phyloP scores from a whole-genome alignment of 2,888 invertebrate genomes.

The Galeopsomyia nigrocyanea region DNA sequence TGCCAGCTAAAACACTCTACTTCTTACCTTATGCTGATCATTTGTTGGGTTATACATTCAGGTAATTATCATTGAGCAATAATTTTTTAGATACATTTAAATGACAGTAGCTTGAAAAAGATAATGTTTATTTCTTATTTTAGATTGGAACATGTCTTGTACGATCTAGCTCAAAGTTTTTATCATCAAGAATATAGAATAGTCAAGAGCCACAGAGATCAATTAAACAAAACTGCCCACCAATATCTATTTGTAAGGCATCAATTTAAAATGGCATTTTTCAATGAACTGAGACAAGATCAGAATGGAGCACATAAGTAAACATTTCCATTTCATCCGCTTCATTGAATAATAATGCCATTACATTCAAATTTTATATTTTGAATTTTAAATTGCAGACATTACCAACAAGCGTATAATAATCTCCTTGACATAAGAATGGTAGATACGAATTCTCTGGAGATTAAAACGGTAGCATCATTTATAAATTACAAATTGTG shows the following conservation, averaged over 20 bases:
- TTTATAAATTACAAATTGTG: slow-evolving; percentile 97
- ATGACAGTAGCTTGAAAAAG: neutral
- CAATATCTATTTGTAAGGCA: slow-evolving; percentile 94
- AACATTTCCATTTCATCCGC: slow-evolving; percentile 48
- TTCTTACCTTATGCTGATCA: slow-evolving; percentile 93
- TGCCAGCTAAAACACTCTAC: slow-evolving; percentile 92
- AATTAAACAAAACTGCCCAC: slow-evolving; percentile 91
- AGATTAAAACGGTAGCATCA: slow-evolving; percentile 95
- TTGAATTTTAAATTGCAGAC: slow-evolving; percentile 68
- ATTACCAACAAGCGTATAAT: slow-evolving; percentile 90
- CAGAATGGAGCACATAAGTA: slow-evolving; percentile 85
- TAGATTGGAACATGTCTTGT: slow-evolving; percentile 92
- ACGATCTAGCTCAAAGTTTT: slow-evolving; percentile 92
- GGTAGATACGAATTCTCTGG: slow-evolving; percentile 91
- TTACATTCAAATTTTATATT: slow-evolving; percentile 16
- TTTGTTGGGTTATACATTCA: slow-evolving; percentile 77
- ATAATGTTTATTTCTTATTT: slow-evolving; percentile 37
- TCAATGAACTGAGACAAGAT: slow-evolving; percentile 94
- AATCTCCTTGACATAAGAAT: slow-evolving; percentile 90
- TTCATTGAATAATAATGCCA: neutral
- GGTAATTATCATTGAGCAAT: slow-evolving; percentile 63
- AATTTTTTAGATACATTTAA: slow-evolving; percentile 11
- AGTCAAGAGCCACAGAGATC: slow-evolving; percentile 90
- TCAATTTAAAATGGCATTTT: slow-evolving; percentile 96
- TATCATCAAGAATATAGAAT: slow-evolving; percentile 91